Evolutionary conservation across 2,113 vertebrate genomes (phyloP).

Genomic region (Trogon melanurus): DNA sequence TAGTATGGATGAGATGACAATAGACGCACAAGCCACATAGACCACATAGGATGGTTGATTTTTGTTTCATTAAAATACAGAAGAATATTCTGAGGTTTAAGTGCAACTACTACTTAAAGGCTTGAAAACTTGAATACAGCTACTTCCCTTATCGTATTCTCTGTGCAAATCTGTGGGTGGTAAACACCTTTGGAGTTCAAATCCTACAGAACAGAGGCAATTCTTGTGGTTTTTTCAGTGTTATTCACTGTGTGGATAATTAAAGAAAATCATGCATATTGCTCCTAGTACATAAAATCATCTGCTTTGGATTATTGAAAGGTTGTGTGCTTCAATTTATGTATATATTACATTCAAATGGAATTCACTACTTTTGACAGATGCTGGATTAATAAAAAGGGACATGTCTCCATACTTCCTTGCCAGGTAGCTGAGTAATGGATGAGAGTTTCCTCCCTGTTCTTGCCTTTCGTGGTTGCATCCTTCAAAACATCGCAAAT

Average conservation of each 20-base stretch:
- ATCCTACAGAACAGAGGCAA: not conserved
- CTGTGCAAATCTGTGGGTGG: rapidly evolving
- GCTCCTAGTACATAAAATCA: not conserved
- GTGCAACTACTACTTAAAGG: not conserved
- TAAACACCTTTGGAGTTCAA: not conserved
- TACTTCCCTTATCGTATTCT: not conserved
- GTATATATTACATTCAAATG: not conserved
- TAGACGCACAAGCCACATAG: not conserved
- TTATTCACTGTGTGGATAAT: not conserved
- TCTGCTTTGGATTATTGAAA: not conserved
- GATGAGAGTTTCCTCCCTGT: not conserved
- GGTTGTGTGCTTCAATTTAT: not conserved
- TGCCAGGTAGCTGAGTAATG: not conserved
- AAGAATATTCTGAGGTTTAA: not conserved
- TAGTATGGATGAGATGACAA: not conserved
- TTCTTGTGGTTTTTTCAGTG: not conserved
- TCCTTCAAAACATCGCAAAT: not conserved
- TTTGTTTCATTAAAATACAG: not conserved
- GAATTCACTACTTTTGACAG: not conserved
- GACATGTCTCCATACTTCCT: not conserved
- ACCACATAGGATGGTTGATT: not conserved
- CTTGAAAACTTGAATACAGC: not conserved
- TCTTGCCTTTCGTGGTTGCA: not conserved
- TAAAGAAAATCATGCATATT: not conserved
- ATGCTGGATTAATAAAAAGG: not conserved